Conservation (phyloP, 2,113 vertebrate genomes). For the Pteruthius melanotis region DNA sequence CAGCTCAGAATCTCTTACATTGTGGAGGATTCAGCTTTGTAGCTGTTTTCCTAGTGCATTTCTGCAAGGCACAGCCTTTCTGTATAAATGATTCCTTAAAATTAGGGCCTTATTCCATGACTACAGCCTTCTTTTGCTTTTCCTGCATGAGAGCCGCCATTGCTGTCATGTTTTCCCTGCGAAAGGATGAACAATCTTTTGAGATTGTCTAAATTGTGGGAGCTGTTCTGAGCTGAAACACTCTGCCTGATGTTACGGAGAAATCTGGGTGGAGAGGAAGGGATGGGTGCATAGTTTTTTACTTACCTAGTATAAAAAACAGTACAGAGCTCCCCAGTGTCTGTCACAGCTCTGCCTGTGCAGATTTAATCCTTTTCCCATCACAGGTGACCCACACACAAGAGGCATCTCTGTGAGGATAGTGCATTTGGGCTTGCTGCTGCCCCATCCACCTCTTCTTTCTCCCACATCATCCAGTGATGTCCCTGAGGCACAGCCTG, state of each 20-base stretch:
- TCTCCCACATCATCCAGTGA: rapidly evolving
- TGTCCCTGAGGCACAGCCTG: neutral
- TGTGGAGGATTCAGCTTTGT: neutral
- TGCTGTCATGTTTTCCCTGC: neutral
- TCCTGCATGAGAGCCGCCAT: neutral
- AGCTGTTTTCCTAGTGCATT: neutral
- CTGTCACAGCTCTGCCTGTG: neutral
- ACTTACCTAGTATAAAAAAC: neutral
- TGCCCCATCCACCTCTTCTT: neutral
- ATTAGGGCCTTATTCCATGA: neutral
- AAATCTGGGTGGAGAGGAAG: neutral
- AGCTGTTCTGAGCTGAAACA: neutral
- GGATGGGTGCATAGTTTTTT: neutral
- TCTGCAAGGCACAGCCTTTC: neutral
- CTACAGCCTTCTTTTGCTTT: neutral
- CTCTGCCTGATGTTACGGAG: neutral
- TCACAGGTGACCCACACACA: neutral
- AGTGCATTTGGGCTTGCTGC: neutral
- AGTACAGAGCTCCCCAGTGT: neutral
- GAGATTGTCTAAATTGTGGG: neutral
- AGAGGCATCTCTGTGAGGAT: neutral
- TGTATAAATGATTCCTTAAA: neutral
- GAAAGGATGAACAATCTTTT: neutral
- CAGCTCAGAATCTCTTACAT: neutral
- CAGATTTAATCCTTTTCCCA: neutral